A percentile compares a stretch with the other conserved stretches of the same genome.
phyloP scores from a whole-genome alignment of 2,888 invertebrate species.

The Alentia gelatinosa region DNA sequence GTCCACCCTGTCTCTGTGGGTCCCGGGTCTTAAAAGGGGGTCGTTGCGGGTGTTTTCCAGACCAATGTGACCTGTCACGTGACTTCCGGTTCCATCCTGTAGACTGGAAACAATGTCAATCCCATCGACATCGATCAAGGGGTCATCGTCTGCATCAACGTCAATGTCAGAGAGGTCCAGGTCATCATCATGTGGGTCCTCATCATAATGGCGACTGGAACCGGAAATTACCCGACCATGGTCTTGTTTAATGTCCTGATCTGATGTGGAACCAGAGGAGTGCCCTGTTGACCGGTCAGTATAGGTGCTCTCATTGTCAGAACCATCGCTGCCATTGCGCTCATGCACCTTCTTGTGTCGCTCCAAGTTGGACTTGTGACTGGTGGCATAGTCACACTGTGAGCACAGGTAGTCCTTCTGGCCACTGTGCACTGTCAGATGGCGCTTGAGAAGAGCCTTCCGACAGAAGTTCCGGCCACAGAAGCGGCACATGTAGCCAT shows the following conservation, averaged over 20 bases:
- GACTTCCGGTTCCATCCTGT: neutral
- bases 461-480: slow-evolving; percentile 80
- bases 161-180: slow-evolving; percentile 11
- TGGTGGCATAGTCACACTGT: slow-evolving; percentile 80
- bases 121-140: neutral
- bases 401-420: slow-evolving; percentile 80
- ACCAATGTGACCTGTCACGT: neutral
- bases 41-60: neutral
- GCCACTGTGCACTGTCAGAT: slow-evolving; percentile 81
- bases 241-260: neutral
- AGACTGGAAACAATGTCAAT: slow-evolving; percentile 21
- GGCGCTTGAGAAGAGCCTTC: slow-evolving; percentile 80
- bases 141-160: neutral
- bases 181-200: neutral
- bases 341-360: slow-evolving; percentile 79
- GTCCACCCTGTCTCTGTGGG: neutral
- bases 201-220: neutral
- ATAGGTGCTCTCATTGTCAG: slow-evolving; percentile 29
- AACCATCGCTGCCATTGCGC: slow-evolving; percentile 54
- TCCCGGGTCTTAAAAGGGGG: neutral
- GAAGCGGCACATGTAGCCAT: slow-evolving; percentile 79
- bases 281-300: neutral
- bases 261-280: neutral
- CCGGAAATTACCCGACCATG: neutral
- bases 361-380: slow-evolving; percentile 81